Evolutionary conservation across 2,888 invertebrate species (phyloP), one percentile per base, ranked within the genome.

Genomic region (Lissocephala sabroskyi): DNA sequence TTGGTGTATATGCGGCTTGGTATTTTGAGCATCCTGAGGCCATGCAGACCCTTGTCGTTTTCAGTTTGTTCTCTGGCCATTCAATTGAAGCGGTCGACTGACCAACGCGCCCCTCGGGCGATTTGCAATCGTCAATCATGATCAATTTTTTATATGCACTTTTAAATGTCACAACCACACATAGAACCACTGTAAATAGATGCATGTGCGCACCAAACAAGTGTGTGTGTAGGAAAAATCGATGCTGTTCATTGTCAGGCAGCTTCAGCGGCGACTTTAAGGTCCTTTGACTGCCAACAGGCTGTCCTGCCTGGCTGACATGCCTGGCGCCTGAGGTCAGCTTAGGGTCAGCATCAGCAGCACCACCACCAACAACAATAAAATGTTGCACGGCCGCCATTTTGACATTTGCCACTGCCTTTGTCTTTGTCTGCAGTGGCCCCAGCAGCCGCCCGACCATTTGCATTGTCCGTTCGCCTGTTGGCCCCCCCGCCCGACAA

Each of bases 61-160:
- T n/a, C n/a, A n/a, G n/a, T n/a, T n/a, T n/a, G n/a, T n/a, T n/a
- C n/a, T n/a, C n/a, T n/a, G n/a, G n/a, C n/a, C n/a, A n/a, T n/a
- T n/a, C n/a, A n/a, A n/a, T n/a, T n/a, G n/a, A n/a, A n/a, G n/a
- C n/a, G n/a, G n/a, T n/a, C n/a, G n/a, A n/a, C n/a, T n/a, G n/a
- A n/a, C n/a, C n/a, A n/a, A n/a, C n/a, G n/a, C n/a, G n/a, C n/a
- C 30, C 23, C 47, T 37, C 16, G 42, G 30, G 29, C 45, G 47
- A 37, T 32, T 30, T 23, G 29, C 57, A 51, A 58, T 56, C 54
- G 57, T 57, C 71, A 53, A 52, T 56, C 59, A 53, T 73, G 68
- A 56, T 71, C 71, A 76, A 71, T 71, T 65, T 73, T 76, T 71
- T 47, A 73, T 73, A 50, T 56, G 55, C 52, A 29, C 65, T 73